Evolutionary conservation across 1,140 invertebrate genomes (phyloP), one percentile per base, ranked within the genome.

Genomic region (Achatina immaculata): DNA sequence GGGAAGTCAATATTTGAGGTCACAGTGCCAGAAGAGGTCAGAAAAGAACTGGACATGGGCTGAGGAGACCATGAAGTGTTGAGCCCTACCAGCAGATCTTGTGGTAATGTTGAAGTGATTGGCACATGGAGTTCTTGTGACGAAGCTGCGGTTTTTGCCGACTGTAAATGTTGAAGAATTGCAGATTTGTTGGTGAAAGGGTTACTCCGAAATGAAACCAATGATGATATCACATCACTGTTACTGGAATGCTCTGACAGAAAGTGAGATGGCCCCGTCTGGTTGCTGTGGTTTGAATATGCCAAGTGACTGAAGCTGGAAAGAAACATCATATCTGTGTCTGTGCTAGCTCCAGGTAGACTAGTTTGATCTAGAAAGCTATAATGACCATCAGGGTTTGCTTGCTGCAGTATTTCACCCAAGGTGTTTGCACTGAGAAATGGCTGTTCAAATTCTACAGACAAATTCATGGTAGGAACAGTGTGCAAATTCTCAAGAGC

Each of bases 361-460:
- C 4, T 28, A 0, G n/a, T 34, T 62, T 62, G n/a, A 11, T 62
- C 58, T 62, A 9, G n/a, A 31, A 21, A 31, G 58, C 16, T 62
- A 31, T 31, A 31, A 4, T 28, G 4, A 55, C 4, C 14, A 31
- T 62, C 58, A 31, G 6, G 9, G 58, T 40, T 76, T 16, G 58
- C 74, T 43, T 76, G 74, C n/a, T 76, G 74, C 24, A 76, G 40
- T 36, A 76, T 76, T 6, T 76, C 74, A n/a, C 31, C 34, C n/a
- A 76, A 45, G 51, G 74, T 62, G 55, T 76, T 76, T 36, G 51
- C 74, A 65, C 55, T 76, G 1, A 76, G 74, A 65, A 58, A 76
- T 28, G 74, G 74, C 55, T 76, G 74, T 14, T 76, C 74, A 40
- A 73, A 73, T 42, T 48, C 68, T 34, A 43, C 21, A 14, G 48